Evolutionary conservation across 2,797 vertebrate species (phyloP).

Genomic region (Salarias fasciatus): DNA sequence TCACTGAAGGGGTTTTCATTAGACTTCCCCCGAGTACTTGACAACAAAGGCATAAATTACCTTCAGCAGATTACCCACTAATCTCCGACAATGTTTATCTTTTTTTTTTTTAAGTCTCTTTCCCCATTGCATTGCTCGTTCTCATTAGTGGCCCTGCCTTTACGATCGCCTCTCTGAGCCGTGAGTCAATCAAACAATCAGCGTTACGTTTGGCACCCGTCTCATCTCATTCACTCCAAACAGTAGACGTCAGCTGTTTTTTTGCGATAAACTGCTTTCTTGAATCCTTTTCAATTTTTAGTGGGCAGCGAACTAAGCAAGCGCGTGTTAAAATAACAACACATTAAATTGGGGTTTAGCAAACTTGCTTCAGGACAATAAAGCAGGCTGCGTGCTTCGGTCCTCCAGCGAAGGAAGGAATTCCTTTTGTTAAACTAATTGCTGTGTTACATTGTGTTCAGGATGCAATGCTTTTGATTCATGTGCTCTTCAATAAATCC

Average conservation of each 20-base stretch:
- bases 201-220: slow-evolving; percentile 42
- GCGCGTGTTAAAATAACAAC: no score
- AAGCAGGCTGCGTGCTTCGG: slow-evolving; percentile 10
- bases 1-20: slow-evolving; percentile 84
- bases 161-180: slow-evolving; percentile 58
- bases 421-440: no score
- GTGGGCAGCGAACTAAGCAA: no score
- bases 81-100: slow-evolving; percentile 67
- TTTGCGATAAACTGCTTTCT: neutral
- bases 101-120: slow-evolving; percentile 16
- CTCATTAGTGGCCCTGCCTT: slow-evolving; percentile 70
- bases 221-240: slow-evolving; percentile 27
- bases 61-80: slow-evolving; percentile 82
- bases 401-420: slow-evolving; percentile 15
- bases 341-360: slow-evolving; percentile 12
- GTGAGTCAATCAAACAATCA: slow-evolving; percentile 64
- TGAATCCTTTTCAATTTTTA: neutral
- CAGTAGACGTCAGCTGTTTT: slow-evolving; percentile 6
- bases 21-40: slow-evolving; percentile 74
- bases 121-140: slow-evolving; percentile 42
- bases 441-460: no score
- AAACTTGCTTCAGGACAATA: slow-evolving; percentile 8
- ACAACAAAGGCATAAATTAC: slow-evolving; percentile 83
- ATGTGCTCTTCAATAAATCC: no score
- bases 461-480: no score